Base-by-base conservation (phyloP, 2,797 vertebrate genomes). In the Arnoldichthys spilopterus region DNA sequence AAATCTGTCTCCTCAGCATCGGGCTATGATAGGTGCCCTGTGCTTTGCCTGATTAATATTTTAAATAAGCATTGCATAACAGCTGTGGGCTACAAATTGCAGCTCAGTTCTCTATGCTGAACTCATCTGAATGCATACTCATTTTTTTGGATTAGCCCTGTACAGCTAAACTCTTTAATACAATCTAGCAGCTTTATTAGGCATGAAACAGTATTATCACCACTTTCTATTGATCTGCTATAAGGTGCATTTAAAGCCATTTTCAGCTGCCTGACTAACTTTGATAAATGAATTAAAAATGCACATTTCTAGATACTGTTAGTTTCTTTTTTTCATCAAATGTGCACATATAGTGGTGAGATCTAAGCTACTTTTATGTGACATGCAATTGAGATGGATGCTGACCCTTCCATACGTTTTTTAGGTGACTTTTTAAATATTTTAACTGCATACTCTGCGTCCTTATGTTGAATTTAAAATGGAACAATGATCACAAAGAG, bases 31-130 rank as follows among this genome's bases (percentile, higher is more conserved):
- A 66, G 88, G 85, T 80, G 83, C 87, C 84, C 82, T 79, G 86
- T 86, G 84, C 82, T 82, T 78, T 78, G 84, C 82, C 69, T 87
- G 83, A 92, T 93, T 89, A 92, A 93, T 92, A 92, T 92, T 92
- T 92, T 82, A 93, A 88, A 86, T 58, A 62, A 82, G 56, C 85
- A 86, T 91, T 91, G 90, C 86, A 85, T 90, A 92, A 93, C 59
- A 22, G 85, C 89, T 85, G 58, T 20, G 81, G 78, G 82, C 67
- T 58, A 63, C 68, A 85, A 83, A 85, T 84, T 84, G 82, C 76
- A 83, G 72, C 81, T 86, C 75, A 69, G 72, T 83, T 86, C 85
- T 85, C 28, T 64, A 22, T 82, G 81, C 77, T 66, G 82, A 85
- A 87, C 72, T 56, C 63, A 22, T 85, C 79, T 70, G 83, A 83